Evolutionary conservation across 2,113 vertebrate species (phyloP), one percentile per base, ranked within the genome.

Genomic region (Tetrao urogallus): DNA sequence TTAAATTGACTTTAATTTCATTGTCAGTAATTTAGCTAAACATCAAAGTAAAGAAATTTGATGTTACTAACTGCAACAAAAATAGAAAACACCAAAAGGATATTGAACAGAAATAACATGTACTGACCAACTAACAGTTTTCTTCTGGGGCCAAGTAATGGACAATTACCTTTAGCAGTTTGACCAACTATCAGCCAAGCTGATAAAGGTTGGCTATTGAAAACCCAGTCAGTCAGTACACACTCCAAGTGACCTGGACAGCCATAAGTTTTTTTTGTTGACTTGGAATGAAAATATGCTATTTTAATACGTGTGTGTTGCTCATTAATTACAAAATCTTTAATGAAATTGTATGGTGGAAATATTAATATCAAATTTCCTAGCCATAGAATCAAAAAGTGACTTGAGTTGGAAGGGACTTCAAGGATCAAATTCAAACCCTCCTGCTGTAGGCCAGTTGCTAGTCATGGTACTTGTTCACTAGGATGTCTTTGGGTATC

Each of bases 191-290:
- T 82, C 91, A 76, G 97, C 97, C 97, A 93, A 97, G 98, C 97
- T 97, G 97, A 98, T 98, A 97, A 98, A 98, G 97, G 96, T 97
- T 96, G 97, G 30, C 18, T 71, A 90, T 40, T 84, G 95, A 92
- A 95, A 87, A 90, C 45, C 76, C 66, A 74, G 60, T 63, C 43
- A 93, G 54, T 86, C 52, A 73, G 84, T 87, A 82, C 86, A 93
- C 80, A 69, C 75, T 91, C 91, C 94, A 88, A 81, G 36, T 92
- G 69, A 76, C 82, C 81, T 83, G 74, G 43, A 60, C 36, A 88
- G 38, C 45, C 30, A 30, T 32, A 57, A 69, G n/a, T 58, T 63
- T 22, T 48, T 47, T 89, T 87, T 75, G 52, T 43, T 67, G 27
- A 66, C 79, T 86, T 60, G 47, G 74, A 93, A 76, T 66, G 30